Evolutionary conservation across 2,888 invertebrate genomes (phyloP).

Genomic region (Eremobia ochroleuca): DNA sequence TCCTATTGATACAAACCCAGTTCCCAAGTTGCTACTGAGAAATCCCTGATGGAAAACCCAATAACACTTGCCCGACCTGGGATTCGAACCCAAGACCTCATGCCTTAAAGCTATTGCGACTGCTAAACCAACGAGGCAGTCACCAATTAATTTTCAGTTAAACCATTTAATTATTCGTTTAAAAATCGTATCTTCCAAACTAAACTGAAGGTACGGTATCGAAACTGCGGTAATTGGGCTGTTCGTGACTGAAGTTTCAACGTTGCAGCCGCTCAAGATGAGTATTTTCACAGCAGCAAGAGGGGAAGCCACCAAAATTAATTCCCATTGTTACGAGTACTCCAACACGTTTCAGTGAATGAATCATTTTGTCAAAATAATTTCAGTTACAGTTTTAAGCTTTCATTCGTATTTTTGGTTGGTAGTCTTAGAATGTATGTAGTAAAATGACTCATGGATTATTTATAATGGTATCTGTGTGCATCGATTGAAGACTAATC

Average conservation of each 20-base stretch:
- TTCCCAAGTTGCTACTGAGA: too few species aligned
- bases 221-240: slow-evolving; percentile 53
- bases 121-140: too few species aligned
- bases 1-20: neutral
- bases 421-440: neutral
- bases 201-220: slow-evolving; percentile 15
- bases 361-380: slow-evolving; percentile 48
- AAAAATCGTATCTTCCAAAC: neutral
- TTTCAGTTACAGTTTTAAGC: neutral
- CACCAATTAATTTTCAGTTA: neutral
- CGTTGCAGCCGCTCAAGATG: slow-evolving; percentile 43
- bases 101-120: neutral
- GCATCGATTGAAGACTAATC: neutral
- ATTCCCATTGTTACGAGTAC: slow-evolving; percentile 55
- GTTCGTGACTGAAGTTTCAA: slow-evolving; percentile 53
- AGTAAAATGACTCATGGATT: neutral
- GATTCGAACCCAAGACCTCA: neutral
- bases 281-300: slow-evolving; percentile 43
- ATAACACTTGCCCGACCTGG: too few species aligned
- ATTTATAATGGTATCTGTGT: neutral
- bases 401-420: neutral
- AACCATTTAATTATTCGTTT: neutral
- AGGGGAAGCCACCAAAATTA: slow-evolving; percentile 50
- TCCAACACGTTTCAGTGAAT: slow-evolving; percentile 39
- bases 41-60: neutral